phyloP scores from a whole-genome alignment of 1,140 invertebrate genomes.

The Phocides pigmalion region DNA sequence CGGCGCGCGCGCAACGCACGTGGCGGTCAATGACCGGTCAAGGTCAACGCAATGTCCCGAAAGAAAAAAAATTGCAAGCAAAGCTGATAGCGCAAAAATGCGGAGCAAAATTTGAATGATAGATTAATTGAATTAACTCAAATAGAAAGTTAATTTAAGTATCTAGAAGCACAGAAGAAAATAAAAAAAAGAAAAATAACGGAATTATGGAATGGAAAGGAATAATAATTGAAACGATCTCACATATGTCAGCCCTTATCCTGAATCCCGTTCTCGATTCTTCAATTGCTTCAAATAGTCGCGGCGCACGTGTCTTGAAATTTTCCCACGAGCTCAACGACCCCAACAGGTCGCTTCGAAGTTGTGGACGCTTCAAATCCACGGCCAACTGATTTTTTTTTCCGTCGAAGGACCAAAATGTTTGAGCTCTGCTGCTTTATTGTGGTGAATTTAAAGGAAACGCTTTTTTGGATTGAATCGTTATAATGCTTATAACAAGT shows the following conservation, averaged over 20 bases:
- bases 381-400: not conserved
- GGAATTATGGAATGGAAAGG: not conserved
- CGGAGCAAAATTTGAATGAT: not conserved
- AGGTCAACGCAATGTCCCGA: no score
- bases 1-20: no score
- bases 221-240: conserved; percentile 12
- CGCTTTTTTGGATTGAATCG: no score
- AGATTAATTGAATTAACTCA: not conserved
- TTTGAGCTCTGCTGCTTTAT: no score
- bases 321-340: conserved; percentile 3
- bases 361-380: not conserved
- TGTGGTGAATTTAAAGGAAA: no score
- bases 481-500: no score
- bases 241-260: conserved; percentile 10
- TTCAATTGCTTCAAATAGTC: not conserved
- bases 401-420: conserved; percentile 5
- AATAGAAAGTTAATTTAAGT: no score
- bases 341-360: not conserved
- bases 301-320: not conserved
- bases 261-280: conserved; percentile 9
- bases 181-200: not conserved
- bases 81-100: no score
- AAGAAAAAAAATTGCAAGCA: no score
- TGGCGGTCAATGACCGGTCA: no score
- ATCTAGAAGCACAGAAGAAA: not conserved